A percentile compares a stretch with the other conserved stretches of the same genome.
phyloP scores from a whole-genome alignment of 2,888 invertebrate species.

The Prosopocoilus inquinatus region DNA sequence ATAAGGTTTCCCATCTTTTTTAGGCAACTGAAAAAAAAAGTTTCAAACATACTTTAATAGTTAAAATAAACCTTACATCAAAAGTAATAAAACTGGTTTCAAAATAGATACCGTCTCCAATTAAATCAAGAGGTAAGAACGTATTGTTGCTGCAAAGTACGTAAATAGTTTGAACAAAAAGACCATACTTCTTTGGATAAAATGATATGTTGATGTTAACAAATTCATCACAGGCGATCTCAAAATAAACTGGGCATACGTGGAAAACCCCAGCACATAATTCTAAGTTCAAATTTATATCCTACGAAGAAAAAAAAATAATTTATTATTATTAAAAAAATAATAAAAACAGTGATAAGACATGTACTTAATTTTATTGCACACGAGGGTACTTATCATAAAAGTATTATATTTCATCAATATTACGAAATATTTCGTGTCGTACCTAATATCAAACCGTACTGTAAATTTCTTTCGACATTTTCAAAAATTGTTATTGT shows the following conservation, averaged over 20 bases:
- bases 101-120: conserved; percentile 51
- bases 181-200: conserved; percentile 42
- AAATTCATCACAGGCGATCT: conserved; percentile 41
- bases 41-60: background rate
- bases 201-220: conserved; percentile 45
- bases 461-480: no score
- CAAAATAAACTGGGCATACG: conserved; percentile 49
- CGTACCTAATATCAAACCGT: no score
- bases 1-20: conserved; percentile 12
- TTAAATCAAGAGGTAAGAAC: conserved; percentile 44
- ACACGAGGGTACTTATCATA: no score
- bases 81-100: conserved; percentile 30
- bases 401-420: no score
- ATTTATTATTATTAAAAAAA: no score
- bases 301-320: conserved; percentile 11
- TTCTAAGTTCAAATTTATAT: conserved; percentile 31
- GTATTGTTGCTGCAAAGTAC: conserved; percentile 50
- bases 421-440: no score
- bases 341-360: no score
- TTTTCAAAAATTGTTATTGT: no score
- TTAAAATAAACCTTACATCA: conserved; percentile 27
- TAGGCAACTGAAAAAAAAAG: conserved; percentile 10
- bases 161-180: conserved; percentile 47
- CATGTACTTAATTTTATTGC: no score
- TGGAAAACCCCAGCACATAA: conserved; percentile 42